Base-by-base conservation (phyloP, 1,140 invertebrate species). In the Riptortus pedestris region DNA sequence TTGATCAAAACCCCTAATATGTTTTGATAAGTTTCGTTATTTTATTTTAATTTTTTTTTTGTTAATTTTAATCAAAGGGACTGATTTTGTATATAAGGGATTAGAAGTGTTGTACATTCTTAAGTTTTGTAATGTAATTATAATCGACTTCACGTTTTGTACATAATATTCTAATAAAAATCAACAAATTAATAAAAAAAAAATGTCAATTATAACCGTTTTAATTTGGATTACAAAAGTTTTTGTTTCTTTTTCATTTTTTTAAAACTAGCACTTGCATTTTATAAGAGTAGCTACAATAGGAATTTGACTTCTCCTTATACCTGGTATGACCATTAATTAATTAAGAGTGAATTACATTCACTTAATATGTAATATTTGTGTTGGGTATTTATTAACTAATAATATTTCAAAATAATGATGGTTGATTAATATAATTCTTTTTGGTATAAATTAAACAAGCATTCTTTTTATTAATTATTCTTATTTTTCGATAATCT, bases 51-150 rank as follows among this genome's bases (percentile, higher is more conserved):
- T 55, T 18, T 55, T 55, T 55, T 55, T 14, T 55, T 24, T 55
- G 51, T 55, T 55, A 55, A 24, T 55, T 55, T 55, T 55, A 55
- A 55, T 55, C 51, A 55, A 55, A 55, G 51, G 51, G 24, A 55
- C 51, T 55, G 51, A 55, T 26, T n/a, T 24, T 55, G 51, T 55
- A 55, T 55, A 55, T 55, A 55, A 55, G 24, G 45, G 51, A 55
- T 26, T 55, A 55, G 51, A 55, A 24, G n/a, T n/a, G n/a, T 18
- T 55, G 51, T 55, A 55, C 4, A 55, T 55, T 55, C n/a, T 55
- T 55, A 55, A 24, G 51, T 55, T 55, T 55, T 55, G 51, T 55
- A 55, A 55, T 55, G 51, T 27, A 55, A 47, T n/a, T 26, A 55
- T 55, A 18, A 20, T 55, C 51, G 51, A 24, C 26, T 55, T 55